Conservation (phyloP, 2,888 invertebrate genomes). For the Koerneria pararmatus region DNA sequence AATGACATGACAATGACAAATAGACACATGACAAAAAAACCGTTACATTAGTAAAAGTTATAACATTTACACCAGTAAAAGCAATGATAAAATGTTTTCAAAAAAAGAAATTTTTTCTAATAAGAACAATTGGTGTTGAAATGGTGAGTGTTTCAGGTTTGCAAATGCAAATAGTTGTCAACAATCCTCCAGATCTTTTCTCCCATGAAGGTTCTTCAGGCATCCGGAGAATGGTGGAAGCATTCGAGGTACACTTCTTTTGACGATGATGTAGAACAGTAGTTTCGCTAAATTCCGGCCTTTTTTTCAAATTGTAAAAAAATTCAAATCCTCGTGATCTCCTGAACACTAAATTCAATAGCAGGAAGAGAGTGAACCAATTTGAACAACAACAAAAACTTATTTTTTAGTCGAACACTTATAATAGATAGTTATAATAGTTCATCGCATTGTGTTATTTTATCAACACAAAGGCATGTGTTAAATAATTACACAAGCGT, state of each 20-base stretch:
- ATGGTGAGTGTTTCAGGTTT: constrained; percentile 40
- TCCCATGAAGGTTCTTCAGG: constrained; percentile 31
- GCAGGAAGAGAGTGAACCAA: too few species aligned
- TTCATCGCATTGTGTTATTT: too few species aligned
- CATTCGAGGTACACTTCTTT: constrained; percentile 18
- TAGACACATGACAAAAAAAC: too few species aligned
- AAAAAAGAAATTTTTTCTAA: background rate
- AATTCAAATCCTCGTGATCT: background rate
- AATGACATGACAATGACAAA: too few species aligned
- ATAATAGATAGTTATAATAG: background rate
- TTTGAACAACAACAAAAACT: too few species aligned
- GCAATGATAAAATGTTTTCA: background rate
- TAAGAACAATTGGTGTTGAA: background rate
- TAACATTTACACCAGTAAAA: too few species aligned
- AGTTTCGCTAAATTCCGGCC: too few species aligned
- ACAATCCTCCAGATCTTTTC: constrained; percentile 53
- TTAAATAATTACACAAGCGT: too few species aligned
- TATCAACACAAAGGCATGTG: too few species aligned
- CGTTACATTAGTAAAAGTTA: too few species aligned
- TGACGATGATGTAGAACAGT: too few species aligned
- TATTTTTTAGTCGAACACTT: background rate
- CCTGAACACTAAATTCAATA: too few species aligned
- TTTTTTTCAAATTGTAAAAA: constrained; percentile 23
- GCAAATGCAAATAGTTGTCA: constrained; percentile 59
- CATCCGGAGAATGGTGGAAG: constrained; percentile 40